phyloP scores from a whole-genome alignment of 2,888 invertebrate genomes.

The Torymus aiolomorphi region DNA sequence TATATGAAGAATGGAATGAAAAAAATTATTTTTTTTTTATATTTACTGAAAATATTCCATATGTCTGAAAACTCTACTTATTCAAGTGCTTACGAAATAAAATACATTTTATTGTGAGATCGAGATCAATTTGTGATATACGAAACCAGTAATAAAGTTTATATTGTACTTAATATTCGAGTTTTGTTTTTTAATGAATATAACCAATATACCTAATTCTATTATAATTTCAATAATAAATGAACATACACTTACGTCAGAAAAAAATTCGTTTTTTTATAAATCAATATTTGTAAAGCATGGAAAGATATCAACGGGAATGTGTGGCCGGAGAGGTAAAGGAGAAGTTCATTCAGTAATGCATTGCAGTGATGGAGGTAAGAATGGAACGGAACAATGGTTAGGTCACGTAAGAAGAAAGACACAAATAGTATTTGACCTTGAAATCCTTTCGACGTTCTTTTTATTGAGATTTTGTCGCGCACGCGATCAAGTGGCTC shows the following conservation, averaged over 20 bases:
- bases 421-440: slow-evolving; percentile 27
- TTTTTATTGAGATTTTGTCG: slow-evolving; percentile 53
- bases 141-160: slow-evolving; percentile 32
- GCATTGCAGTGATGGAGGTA: not conserved
- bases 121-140: slow-evolving; percentile 25
- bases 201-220: not conserved
- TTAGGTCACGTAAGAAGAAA: not conserved
- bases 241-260: too few relatives aligned
- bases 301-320: not conserved
- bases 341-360: not conserved
- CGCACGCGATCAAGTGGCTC: slow-evolving; percentile 24
- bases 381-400: slow-evolving; percentile 25
- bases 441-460: slow-evolving; percentile 47
- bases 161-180: slow-evolving; percentile 32
- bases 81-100: not conserved
- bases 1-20: not conserved
- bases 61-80: not conserved
- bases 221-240: too few relatives aligned
- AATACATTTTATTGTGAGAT: not conserved
- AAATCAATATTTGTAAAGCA: not conserved
- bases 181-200: not conserved
- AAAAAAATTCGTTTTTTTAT: not conserved
- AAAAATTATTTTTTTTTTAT: not conserved
- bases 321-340: not conserved
- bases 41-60: too few relatives aligned